Evolutionary conservation across 1,140 invertebrate species (phyloP), one percentile per base, ranked within the genome.

Genomic region (Cydia strobilella): DNA sequence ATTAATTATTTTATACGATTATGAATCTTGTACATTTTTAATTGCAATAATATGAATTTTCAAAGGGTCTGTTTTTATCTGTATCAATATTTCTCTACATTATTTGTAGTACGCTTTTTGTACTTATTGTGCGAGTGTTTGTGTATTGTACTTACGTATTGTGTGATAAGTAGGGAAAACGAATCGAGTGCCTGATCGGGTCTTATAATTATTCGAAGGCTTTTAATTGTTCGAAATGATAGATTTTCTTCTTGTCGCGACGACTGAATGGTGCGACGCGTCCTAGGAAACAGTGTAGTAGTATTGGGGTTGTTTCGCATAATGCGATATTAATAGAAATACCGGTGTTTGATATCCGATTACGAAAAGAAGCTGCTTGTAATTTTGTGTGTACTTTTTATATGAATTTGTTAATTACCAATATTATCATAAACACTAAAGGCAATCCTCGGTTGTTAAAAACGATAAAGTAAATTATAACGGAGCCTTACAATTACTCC

Each of bases 71-170:
- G 63, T 66, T 66, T 35, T 65, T 27, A 48, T 13, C 0, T 1
- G 2, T 31, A 66, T 66, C 63, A 66, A 66, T 39, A 69, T 69
- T 35, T 35, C 65, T 69, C 27, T 66, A 66, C 27, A 69, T 69
- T 69, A 35, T 69, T 35, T 69, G 65, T 69, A 69, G 65, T 69
- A 69, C 65, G 65, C 65, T 69, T 69, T 66, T 69, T 69, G 65
- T 69, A 69, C 65, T 69, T 69, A 69, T 69, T 69, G 65, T 69
- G 65, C 18, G 65, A 39, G 65, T 69, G 65, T 69, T 20, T 69
- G 65, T 69, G 35, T 69, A 69, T 35, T 69, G 65, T 69, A 69
- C 65, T 69, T 69, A 69, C 65, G 65, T 69, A 69, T 69, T 18
- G n/a, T 18, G 65, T 69, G 65, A 35, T 69, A 69, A 35, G 13